phyloP scores from a whole-genome alignment of 1,140 invertebrate genomes.

The Patella vulgata region DNA sequence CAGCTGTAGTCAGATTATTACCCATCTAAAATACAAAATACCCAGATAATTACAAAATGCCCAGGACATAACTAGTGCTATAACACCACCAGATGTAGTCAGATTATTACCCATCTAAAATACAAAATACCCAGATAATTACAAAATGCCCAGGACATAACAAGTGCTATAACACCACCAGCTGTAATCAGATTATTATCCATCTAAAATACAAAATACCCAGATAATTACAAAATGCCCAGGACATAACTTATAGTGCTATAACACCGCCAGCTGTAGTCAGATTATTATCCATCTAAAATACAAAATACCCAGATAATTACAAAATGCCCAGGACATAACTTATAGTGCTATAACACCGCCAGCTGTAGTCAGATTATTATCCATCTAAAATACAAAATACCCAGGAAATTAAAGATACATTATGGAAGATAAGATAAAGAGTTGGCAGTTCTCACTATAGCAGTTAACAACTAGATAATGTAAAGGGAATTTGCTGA shows the following conservation, averaged over 20 bases:
- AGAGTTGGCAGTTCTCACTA: too few relatives aligned
- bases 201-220: constrained; percentile 50
- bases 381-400: constrained; percentile 59
- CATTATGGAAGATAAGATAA: too few relatives aligned
- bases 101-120: constrained; percentile 65
- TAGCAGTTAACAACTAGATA: too few relatives aligned
- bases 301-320: too few relatives aligned
- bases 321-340: too few relatives aligned
- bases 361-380: constrained; percentile 63
- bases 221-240: too few relatives aligned
- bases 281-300: constrained; percentile 65
- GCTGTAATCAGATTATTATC: constrained; percentile 66
- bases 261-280: constrained; percentile 62
- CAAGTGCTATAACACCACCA: constrained; percentile 62
- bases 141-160: too few relatives aligned
- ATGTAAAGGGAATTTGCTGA: too few relatives aligned
- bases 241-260: constrained; percentile 52
- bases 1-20: constrained; percentile 63
- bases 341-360: constrained; percentile 61
- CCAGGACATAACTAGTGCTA: constrained; percentile 55
- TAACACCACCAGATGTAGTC: constrained; percentile 60
- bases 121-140: too few relatives aligned
- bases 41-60: too few relatives aligned
- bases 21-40: constrained; percentile 64
- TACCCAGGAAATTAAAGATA: too few relatives aligned